Evolutionary conservation across 2,888 invertebrate genomes (phyloP).

Genomic region (Catocala fraxini): DNA sequence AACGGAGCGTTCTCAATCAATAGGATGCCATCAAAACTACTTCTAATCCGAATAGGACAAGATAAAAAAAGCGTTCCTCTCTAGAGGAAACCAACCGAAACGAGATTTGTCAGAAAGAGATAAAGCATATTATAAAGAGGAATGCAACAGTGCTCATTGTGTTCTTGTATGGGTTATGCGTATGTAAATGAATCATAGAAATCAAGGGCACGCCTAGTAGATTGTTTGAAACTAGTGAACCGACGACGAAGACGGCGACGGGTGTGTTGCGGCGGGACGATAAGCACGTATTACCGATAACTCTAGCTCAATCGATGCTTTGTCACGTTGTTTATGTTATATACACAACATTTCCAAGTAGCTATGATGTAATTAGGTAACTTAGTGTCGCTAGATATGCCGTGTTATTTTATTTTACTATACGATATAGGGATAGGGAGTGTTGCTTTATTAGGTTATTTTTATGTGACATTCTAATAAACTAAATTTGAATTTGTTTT

Average conservation of each 20-base stretch:
- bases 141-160: not conserved
- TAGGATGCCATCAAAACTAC: no score
- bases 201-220: constrained; percentile 33
- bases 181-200: constrained; percentile 32
- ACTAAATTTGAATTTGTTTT: no score
- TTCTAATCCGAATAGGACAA: no score
- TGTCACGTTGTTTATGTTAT: constrained; percentile 21
- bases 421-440: no score
- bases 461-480: no score
- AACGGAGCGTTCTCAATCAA: no score
- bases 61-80: no score
- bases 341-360: constrained; percentile 20
- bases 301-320: constrained; percentile 24
- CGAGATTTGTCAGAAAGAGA: not conserved
- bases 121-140: not conserved
- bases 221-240: constrained; percentile 43
- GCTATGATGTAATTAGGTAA: constrained; percentile 11
- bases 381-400: no score
- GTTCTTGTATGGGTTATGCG: constrained; percentile 4
- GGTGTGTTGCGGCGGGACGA: constrained; percentile 21
- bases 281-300: constrained; percentile 41
- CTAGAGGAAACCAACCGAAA: no score
- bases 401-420: no score
- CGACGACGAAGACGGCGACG: not conserved
- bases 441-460: no score